Evolutionary conservation across 1,140 invertebrate genomes (phyloP), one percentile per base, ranked within the genome.

Genomic region (Sycophaga agraensis): DNA sequence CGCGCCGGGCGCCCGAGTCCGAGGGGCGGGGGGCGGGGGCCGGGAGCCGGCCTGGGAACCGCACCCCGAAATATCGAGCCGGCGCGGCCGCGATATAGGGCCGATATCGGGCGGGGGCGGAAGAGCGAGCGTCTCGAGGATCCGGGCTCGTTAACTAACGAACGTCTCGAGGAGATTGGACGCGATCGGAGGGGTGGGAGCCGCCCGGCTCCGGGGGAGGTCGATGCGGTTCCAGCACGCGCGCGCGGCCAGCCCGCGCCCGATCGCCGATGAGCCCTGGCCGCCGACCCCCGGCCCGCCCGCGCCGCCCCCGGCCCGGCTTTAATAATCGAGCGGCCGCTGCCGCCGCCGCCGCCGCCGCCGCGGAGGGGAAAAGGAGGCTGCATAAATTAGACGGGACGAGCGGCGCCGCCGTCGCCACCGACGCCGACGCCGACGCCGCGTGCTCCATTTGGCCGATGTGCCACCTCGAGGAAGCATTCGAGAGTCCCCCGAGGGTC

Each of bases 11-110:
- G n/a, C n/a, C n/a, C n/a, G 42, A 43, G 42, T 19, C 16, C 17
- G 42, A 43, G 19, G 34, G n/a, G 31, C 4, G 17, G 14, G 24
- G 14, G 16, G n/a, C n/a, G n/a, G n/a, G n/a, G n/a, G 34, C 2
- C 35, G 35, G 50, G 56, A 17, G 16, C n/a, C 40, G 11, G 22
- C 22, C n/a, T 35, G 37, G 21, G 54, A 63, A 63, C 60, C 60
- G 60, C 60, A 63, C 60, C 60, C 60, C 60, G 54, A 63, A 63
- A 57, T 63, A 63, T 63, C 54, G 60, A 63, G 60, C 54, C 45
- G 51, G 12, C n/a, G 4, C 26, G 34, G 12, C 42, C 50, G 28
- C 22, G 35, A 39, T 46, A 39, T 54, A 46, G 50, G 31, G 42
- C 40, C 42, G 14, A 28, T 57, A 45, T 46, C 21, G 43, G 50